Evolutionary conservation across 2,797 vertebrate genomes (phyloP).

Genomic region (Synaphobranchus kaupii): DNA sequence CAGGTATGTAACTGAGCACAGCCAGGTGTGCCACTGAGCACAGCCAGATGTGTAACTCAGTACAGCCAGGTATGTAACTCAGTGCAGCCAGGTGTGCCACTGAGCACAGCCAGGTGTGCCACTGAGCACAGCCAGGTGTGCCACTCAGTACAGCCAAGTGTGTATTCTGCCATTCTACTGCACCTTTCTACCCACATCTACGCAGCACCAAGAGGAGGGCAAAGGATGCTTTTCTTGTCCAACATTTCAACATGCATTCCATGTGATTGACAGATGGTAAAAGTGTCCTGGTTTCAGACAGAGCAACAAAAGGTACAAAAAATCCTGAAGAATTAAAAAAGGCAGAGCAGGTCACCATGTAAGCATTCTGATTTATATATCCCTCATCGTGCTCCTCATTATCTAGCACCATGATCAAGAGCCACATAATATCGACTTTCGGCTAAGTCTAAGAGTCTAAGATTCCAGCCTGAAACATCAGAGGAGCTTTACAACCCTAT

Average conservation of each 20-base stretch:
- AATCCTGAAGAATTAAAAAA: slow-evolving; percentile 8
- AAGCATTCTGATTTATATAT: slow-evolving; percentile 9
- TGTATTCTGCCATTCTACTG: not conserved
- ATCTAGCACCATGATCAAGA: slow-evolving; percentile 11
- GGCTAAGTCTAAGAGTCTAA: not conserved
- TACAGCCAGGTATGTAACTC: no score
- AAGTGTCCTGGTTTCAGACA: slow-evolving; percentile 1
- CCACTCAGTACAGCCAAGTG: not conserved
- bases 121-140: not conserved
- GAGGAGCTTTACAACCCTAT: not conserved
- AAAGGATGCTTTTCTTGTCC: not conserved
- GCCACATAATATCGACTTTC: not conserved
- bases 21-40: no score
- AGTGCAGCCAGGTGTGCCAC: no score
- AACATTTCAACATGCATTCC: not conserved
- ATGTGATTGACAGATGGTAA: not conserved
- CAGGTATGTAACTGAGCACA: no score
- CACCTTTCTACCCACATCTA: not conserved
- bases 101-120: no score
- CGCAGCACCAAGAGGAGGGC: slow-evolving; percentile 3
- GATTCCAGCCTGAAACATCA: not conserved
- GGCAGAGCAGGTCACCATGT: not conserved
- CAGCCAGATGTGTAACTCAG: no score
- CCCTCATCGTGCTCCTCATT: slow-evolving; percentile 4
- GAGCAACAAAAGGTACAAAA: slow-evolving; percentile 20